Evolutionary conservation across 2,888 invertebrate species (phyloP).

Genomic region (Pachycephus smyrnensis): DNA sequence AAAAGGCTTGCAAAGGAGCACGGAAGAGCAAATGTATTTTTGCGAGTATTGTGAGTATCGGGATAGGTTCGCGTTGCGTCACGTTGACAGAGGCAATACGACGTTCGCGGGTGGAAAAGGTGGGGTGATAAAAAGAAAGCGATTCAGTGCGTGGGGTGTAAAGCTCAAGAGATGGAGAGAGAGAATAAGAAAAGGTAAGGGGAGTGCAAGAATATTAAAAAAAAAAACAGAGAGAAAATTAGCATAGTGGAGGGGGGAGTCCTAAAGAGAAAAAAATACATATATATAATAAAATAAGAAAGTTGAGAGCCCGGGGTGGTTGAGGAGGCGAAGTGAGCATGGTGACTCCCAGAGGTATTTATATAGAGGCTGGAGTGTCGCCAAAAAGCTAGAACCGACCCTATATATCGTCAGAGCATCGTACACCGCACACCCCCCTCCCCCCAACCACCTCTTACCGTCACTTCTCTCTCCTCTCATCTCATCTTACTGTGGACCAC

Average conservation of each 20-base stretch:
- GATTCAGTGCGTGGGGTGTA: background rate
- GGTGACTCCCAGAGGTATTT: constrained; percentile 61
- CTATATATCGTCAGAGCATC: constrained; percentile 57
- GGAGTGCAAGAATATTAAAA: constrained; percentile 18
- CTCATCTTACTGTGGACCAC: background rate
- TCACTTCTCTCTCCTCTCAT: constrained; percentile 3
- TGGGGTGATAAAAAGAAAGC: background rate
- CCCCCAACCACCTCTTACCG: constrained; percentile 7
- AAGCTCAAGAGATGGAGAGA: constrained; percentile 18
- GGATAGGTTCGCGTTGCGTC: background rate
- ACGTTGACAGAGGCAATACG: background rate
- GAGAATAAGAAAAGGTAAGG: constrained; percentile 19
- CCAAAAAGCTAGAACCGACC: constrained; percentile 63
- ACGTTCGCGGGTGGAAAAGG: background rate
- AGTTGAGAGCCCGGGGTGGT: constrained; percentile 17
- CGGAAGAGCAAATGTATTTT: background rate
- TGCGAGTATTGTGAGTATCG: background rate
- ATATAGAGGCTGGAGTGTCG: constrained; percentile 62
- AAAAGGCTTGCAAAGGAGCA: background rate
- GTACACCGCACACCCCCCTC: constrained; percentile 22
- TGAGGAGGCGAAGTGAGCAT: constrained; percentile 35
- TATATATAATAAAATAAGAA: constrained; percentile 1
- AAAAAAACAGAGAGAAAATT: constrained; percentile 3
- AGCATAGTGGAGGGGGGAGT: background rate
- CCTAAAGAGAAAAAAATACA: too few species aligned